phyloP scores from a whole-genome alignment of 2,888 invertebrate species.

The Lasioglossum morio region DNA sequence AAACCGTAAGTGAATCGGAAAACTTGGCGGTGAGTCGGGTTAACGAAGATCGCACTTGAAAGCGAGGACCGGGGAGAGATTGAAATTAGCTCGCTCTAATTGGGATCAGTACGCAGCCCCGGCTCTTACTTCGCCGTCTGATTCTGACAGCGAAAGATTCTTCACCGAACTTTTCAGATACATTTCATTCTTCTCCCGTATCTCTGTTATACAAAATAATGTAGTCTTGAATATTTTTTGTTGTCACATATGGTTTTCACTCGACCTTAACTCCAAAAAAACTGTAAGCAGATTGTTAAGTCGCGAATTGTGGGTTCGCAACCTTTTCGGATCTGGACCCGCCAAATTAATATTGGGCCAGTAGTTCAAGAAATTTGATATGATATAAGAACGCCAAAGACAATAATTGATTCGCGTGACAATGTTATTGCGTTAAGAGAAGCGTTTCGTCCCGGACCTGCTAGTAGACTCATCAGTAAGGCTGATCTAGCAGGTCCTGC shows the following conservation, averaged over 20 bases:
- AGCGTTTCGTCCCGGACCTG: too few species aligned
- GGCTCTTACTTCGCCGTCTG: neutral
- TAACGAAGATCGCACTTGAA: constrained; percentile 61
- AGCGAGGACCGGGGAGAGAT: constrained; percentile 15
- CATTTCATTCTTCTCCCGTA: neutral
- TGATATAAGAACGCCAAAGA: too few species aligned
- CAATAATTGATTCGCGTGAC: too few species aligned
- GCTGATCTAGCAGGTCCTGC: too few species aligned
- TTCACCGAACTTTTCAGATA: neutral
- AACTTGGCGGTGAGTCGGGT: constrained; percentile 48
- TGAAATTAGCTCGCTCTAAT: constrained; percentile 14
- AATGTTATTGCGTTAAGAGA: too few species aligned
- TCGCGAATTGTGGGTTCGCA: too few species aligned
- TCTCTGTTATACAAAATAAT: neutral
- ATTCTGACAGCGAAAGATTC: neutral
- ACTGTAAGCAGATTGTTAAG: too few species aligned
- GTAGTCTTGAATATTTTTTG: neutral
- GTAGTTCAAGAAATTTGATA: too few species aligned
- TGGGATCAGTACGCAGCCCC: neutral
- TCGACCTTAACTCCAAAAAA: neutral
- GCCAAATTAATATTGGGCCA: too few species aligned
- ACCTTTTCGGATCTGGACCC: too few species aligned
- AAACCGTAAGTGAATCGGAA: constrained; percentile 71
- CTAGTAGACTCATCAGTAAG: too few species aligned
- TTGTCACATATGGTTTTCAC: neutral